phyloP scores from a whole-genome alignment of 2,113 vertebrate species.

The Vidua macroura region DNA sequence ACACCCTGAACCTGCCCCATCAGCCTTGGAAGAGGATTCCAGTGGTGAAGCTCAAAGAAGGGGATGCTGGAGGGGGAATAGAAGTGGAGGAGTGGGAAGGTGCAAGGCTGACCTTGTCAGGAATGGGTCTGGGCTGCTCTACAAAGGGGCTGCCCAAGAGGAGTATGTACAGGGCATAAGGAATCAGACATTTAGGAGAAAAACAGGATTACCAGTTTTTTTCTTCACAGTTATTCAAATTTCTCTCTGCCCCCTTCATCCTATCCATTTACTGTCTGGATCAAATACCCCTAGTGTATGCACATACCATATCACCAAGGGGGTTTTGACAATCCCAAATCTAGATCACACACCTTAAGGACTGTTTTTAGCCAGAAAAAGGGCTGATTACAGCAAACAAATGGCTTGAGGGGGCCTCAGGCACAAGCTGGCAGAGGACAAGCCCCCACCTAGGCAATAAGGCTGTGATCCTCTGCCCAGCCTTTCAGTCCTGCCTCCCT shows the following conservation, averaged over 20 bases:
- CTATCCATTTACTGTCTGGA: neutral
- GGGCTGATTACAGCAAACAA: neutral
- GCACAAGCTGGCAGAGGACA: neutral
- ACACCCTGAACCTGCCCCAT: slow-evolving; percentile 60
- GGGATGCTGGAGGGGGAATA: neutral
- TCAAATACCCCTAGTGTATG: neutral
- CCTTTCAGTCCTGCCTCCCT: neutral
- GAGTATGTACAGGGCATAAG: neutral
- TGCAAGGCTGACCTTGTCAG: neutral
- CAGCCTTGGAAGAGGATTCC: slow-evolving; percentile 62
- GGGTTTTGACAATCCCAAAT: neutral
- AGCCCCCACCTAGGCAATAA: neutral
- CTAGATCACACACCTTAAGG: neutral
- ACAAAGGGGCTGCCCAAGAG: neutral
- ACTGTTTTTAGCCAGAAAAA: neutral
- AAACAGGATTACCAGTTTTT: neutral
- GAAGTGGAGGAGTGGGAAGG: neutral
- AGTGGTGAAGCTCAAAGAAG: slow-evolving; percentile 63
- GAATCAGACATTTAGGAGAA: neutral
- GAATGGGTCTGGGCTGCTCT: neutral
- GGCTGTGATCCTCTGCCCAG: slow-evolving; percentile 16
- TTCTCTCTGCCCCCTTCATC: neutral
- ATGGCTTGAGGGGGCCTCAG: neutral
- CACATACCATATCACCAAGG: neutral
- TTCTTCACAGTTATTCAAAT: neutral